Conservation (phyloP, 2,797 vertebrate genomes). For the Cottoperca gobio region DNA sequence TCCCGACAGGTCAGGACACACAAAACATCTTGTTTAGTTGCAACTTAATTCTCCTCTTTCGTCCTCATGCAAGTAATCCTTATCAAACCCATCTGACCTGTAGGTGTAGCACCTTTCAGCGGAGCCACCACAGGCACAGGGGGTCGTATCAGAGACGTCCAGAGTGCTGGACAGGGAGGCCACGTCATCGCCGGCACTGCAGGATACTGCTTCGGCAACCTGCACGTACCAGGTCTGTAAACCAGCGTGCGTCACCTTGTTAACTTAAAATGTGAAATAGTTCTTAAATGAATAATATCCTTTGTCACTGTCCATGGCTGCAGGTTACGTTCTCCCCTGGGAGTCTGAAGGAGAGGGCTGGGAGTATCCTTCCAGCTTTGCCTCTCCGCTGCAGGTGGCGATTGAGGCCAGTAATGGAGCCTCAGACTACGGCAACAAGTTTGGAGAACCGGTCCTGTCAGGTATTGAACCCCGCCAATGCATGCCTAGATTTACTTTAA, state of each 20-base stretch:
- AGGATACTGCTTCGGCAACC: constrained; percentile 94
- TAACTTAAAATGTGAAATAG: neutral
- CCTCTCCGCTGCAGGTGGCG: constrained; percentile 90
- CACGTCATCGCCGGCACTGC: constrained; percentile 94
- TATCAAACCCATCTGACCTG: neutral
- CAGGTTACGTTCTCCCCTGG: constrained; percentile 92
- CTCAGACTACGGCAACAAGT: constrained; percentile 97
- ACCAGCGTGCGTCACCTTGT: neutral
- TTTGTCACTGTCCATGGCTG: neutral
- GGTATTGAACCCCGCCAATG: constrained; percentile 72
- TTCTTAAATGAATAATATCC: neutral
- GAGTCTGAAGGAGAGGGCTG: constrained; percentile 88
- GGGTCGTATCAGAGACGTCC: constrained; percentile 93
- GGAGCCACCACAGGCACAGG: constrained; percentile 93
- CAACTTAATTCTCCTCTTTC: neutral
- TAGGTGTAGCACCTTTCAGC: constrained; percentile 93
- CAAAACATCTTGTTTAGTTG: neutral
- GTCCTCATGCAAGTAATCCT: neutral
- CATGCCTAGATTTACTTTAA: neutral
- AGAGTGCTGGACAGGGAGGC: constrained; percentile 91
- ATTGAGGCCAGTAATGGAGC: constrained; percentile 93
- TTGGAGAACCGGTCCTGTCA: constrained; percentile 92
- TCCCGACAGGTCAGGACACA: constrained; percentile 88
- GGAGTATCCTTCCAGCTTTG: constrained; percentile 90
- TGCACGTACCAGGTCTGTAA: constrained; percentile 89